A percentile compares a stretch with the other conserved stretches of the same genome.
Conservation (phyloP, 2,888 invertebrate genomes). For the Cyclophora albipunctata region DNA sequence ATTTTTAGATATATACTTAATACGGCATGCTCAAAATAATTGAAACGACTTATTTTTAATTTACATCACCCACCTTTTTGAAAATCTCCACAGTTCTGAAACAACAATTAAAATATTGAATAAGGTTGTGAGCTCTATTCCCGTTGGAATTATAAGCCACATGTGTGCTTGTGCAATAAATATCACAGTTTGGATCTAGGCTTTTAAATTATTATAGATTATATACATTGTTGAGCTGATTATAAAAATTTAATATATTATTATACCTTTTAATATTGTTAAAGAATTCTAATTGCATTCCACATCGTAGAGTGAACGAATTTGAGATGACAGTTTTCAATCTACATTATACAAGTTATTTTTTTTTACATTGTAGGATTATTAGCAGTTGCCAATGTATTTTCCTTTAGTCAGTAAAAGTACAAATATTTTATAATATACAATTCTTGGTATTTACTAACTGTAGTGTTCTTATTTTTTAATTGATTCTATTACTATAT, state of each 20-base stretch:
- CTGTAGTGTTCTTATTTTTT: constrained; percentile 72
- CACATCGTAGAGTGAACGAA: constrained; percentile 75
- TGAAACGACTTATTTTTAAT: constrained; percentile 34
- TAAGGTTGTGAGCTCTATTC: constrained; percentile 76
- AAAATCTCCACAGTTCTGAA: constrained; percentile 55
- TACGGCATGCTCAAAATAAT: constrained; percentile 49
- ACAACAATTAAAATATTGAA: constrained; percentile 50
- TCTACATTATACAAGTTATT: constrained; percentile 74
- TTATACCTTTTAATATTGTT: constrained; percentile 77
- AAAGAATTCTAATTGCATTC: constrained; percentile 77
- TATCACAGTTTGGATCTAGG: constrained; percentile 77
- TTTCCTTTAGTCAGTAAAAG: constrained; percentile 88
- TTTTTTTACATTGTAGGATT: constrained; percentile 73
- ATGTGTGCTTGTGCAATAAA: constrained; percentile 77
- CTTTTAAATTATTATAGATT: constrained; percentile 78
- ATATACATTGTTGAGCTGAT: constrained; percentile 80
- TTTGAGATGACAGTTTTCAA: constrained; percentile 74
- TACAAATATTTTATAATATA: constrained; percentile 84
- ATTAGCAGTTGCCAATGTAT: constrained; percentile 76
- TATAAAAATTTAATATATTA: constrained; percentile 78
- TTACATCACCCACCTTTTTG: constrained; percentile 50
- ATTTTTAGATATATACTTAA: constrained; percentile 35
- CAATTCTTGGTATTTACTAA: constrained; percentile 76
- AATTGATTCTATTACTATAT: constrained; percentile 70
- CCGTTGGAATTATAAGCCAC: constrained; percentile 73